Evolutionary conservation across 2,888 invertebrate genomes (phyloP).

Genomic region (Lysandra coridon): DNA sequence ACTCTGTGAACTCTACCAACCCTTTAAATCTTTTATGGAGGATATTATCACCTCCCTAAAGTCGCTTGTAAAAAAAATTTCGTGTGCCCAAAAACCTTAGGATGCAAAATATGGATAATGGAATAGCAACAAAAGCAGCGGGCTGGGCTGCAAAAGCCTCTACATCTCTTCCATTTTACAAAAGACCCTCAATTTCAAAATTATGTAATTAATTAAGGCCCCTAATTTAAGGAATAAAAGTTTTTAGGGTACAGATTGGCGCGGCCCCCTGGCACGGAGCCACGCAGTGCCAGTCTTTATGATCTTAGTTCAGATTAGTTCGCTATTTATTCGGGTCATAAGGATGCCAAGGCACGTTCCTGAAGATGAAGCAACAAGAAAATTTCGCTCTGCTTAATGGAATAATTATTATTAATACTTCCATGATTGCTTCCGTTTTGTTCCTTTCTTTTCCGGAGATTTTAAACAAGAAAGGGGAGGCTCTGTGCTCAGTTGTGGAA

Average conservation of each 20-base stretch:
- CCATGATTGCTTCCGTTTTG: not conserved
- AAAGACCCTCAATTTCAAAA: not conserved
- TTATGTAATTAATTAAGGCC: not conserved
- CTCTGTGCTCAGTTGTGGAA: too few species aligned
- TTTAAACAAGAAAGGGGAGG: not conserved
- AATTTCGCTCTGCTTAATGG: not conserved
- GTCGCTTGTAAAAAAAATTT: too few species aligned
- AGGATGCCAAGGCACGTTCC: slow-evolving; percentile 29
- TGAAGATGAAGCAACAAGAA: slow-evolving; percentile 23
- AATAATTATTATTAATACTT: slow-evolving; percentile 8
- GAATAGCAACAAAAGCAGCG: too few species aligned
- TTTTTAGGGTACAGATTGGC: slow-evolving; percentile 28
- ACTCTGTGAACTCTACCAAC: too few species aligned
- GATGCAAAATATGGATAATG: too few species aligned
- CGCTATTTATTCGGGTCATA: slow-evolving; percentile 34
- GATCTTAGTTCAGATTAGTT: slow-evolving; percentile 38
- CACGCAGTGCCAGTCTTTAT: slow-evolving; percentile 37
- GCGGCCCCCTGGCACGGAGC: slow-evolving; percentile 35
- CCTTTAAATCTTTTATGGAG: too few species aligned
- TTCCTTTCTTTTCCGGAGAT: not conserved
- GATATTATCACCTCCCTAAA: too few species aligned
- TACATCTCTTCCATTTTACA: not conserved
- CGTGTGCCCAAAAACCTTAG: too few species aligned
- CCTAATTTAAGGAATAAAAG: slow-evolving; percentile 11
- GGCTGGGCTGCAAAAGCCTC: too few species aligned